Evolutionary conservation across 2,797 vertebrate genomes (phyloP).

Genomic region (Epinephelus awoara): DNA sequence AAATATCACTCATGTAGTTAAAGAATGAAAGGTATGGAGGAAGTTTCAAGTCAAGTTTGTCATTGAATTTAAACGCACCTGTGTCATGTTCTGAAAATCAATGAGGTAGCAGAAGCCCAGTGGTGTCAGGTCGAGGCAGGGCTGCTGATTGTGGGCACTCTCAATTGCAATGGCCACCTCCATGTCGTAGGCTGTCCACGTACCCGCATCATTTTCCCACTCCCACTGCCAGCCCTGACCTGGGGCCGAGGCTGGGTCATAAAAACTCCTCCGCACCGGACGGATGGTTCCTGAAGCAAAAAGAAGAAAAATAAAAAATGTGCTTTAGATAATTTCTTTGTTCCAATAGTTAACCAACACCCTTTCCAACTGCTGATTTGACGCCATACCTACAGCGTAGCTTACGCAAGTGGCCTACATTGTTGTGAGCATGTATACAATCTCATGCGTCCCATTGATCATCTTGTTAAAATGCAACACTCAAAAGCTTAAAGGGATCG

Average conservation of each 20-base stretch:
- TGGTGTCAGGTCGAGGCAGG: constrained; percentile 93
- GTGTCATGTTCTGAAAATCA: constrained; percentile 95
- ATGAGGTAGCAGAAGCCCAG: constrained; percentile 95
- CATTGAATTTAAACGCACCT: constrained; percentile 80
- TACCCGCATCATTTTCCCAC: constrained; percentile 93
- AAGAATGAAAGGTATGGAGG: neutral
- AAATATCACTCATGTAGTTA: neutral
- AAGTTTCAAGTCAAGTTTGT: neutral
- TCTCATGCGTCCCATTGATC: too few relatives aligned
- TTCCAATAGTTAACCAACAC: neutral
- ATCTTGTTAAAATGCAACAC: too few relatives aligned
- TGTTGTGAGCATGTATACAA: too few relatives aligned
- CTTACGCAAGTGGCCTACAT: too few relatives aligned
- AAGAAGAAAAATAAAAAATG: neutral
- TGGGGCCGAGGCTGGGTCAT: constrained; percentile 90
- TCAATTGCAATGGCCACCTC: constrained; percentile 95
- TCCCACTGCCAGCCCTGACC: constrained; percentile 96
- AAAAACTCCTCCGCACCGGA: constrained; percentile 94
- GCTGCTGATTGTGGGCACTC: constrained; percentile 90
- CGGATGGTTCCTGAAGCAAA: constrained; percentile 90
- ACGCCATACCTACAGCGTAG: too few relatives aligned
- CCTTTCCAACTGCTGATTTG: too few relatives aligned
- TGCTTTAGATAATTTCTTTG: neutral
- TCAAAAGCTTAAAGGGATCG: too few relatives aligned
- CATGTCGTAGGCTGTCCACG: constrained; percentile 95